Evolutionary conservation across 2,797 vertebrate genomes (phyloP).

Genomic region (Leptatherina wallacei): DNA sequence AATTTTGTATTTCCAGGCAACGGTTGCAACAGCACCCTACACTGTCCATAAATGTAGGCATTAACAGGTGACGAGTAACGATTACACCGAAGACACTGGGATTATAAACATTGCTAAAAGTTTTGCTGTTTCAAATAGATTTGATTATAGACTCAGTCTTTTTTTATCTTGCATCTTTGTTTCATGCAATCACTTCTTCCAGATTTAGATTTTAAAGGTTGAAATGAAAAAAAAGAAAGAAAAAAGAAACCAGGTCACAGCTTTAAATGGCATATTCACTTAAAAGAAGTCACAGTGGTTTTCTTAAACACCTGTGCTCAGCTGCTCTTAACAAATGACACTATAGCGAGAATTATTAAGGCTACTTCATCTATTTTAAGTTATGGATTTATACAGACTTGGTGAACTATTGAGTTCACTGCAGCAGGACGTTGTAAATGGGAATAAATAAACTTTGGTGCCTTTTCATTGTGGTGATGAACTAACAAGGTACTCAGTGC

Average conservation of each 20-base stretch:
- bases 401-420: neutral
- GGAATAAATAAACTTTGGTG: neutral
- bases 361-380: slow-evolving; percentile 10
- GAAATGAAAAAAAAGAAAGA: neutral
- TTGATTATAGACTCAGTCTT: neutral
- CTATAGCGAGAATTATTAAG: neutral
- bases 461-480: neutral
- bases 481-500: neutral
- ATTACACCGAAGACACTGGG: neutral
- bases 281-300: neutral
- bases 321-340: slow-evolving; percentile 2
- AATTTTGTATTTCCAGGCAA: neutral
- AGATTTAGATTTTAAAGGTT: neutral
- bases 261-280: neutral
- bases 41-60: neutral
- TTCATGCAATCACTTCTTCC: neutral
- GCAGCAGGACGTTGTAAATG: neutral
- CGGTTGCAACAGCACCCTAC: neutral
- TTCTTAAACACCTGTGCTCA: neutral
- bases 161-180: neutral
- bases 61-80: neutral
- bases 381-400: neutral
- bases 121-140: neutral
- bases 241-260: slow-evolving; percentile 1
- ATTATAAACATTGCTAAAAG: neutral